Evolutionary conservation across 1,140 invertebrate genomes (phyloP).

Genomic region (Telenomus remus): DNA sequence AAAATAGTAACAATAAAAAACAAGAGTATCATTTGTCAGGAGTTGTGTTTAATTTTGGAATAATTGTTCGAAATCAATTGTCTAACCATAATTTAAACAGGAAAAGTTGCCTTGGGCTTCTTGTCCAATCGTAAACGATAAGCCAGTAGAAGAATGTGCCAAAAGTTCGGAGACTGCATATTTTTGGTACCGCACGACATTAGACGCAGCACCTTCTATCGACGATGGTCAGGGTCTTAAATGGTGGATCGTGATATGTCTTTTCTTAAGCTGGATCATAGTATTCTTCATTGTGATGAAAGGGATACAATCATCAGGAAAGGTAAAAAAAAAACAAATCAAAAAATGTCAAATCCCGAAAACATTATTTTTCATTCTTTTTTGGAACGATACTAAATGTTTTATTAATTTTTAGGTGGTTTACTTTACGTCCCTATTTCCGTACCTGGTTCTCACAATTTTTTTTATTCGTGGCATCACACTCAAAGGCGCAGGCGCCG

Average conservation of each 20-base stretch:
- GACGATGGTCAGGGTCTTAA: slow-evolving; percentile 88
- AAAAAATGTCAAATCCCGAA: no score
- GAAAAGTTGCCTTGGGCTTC: slow-evolving; percentile 90
- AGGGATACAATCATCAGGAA: slow-evolving; percentile 97
- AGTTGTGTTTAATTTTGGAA: no score
- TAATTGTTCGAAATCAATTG: no score
- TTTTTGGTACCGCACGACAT: slow-evolving; percentile 90
- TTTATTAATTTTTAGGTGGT: slow-evolving; percentile 81
- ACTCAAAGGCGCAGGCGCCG: slow-evolving; percentile 89
- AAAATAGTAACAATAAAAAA: no score
- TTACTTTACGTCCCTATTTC: slow-evolving; percentile 97
- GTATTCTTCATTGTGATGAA: slow-evolving; percentile 98
- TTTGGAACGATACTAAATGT: no score
- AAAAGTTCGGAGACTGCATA: slow-evolving; percentile 89
- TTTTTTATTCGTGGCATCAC: slow-evolving; percentile 95
- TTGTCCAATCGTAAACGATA: slow-evolving; percentile 86
- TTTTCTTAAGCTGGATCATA: slow-evolving; percentile 93
- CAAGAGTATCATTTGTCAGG: no score
- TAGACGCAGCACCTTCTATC: slow-evolving; percentile 89
- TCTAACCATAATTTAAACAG: slow-evolving; percentile 72
- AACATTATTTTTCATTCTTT: no score
- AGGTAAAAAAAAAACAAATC: slow-evolving; percentile 78
- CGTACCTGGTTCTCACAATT: slow-evolving; percentile 95
- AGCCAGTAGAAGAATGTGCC: slow-evolving; percentile 84
- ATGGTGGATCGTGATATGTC: slow-evolving; percentile 95